Percentiles rank a stretch among this genome's conserved stretches.
Conservation (phyloP, 2,797 vertebrate genomes). For the Apodemus agrarius region DNA sequence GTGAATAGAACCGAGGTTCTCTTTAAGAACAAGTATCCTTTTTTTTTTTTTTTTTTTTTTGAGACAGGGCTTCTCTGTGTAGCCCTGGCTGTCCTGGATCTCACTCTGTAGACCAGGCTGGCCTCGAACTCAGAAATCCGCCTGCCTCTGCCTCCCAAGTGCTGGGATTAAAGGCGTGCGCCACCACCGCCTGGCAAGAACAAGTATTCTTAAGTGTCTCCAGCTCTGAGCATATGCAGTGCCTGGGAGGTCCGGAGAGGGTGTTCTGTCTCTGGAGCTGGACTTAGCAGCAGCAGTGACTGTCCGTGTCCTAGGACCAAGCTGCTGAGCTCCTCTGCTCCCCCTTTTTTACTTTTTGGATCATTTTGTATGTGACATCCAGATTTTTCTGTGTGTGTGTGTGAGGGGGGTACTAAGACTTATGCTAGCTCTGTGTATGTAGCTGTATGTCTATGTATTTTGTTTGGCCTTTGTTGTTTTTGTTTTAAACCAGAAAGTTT, state of each 20-base stretch:
- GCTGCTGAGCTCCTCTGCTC: background rate
- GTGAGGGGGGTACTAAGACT: too few species aligned
- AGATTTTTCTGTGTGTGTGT: background rate
- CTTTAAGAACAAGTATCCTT: background rate
- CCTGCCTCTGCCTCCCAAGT: too few species aligned
- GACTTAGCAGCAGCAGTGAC: background rate
- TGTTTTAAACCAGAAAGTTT: background rate
- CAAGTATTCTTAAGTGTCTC: background rate
- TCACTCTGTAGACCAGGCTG: too few species aligned
- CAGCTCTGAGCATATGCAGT: background rate
- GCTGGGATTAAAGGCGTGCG: too few species aligned
- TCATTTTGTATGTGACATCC: background rate
- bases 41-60: too few species aligned
- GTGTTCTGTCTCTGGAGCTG: background rate
- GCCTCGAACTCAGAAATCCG: too few species aligned
- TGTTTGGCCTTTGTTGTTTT: background rate
- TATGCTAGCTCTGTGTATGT: too few species aligned
- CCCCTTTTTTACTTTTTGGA: background rate
- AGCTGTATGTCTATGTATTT: background rate
- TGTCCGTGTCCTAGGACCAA: background rate
- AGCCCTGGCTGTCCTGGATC: too few species aligned
- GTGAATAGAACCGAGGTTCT: background rate
- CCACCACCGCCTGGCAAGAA: too few species aligned
- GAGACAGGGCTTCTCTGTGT: too few species aligned
- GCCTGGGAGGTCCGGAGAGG: background rate